These are phyloP conservation scores for Zaprionus nigranus DNA, from an alignment of 1,140 invertebrate species.

Conservation along the genomic window DNA sequence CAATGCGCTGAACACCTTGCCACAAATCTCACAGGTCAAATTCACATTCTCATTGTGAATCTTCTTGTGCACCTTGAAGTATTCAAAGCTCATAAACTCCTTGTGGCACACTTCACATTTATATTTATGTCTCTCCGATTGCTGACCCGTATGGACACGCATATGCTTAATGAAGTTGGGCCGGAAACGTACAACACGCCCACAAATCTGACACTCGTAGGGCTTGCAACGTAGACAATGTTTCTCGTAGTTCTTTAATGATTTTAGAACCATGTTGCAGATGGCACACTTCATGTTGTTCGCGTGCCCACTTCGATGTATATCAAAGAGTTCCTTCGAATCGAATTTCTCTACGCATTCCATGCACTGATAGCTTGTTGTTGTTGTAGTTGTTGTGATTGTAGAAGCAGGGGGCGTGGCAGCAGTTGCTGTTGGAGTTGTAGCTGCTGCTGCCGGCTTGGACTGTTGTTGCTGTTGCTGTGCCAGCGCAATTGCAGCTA, in stretches of 20 bases:
- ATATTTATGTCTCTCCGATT: conserved; percentile 82
- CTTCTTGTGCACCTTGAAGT: conserved; percentile 84
- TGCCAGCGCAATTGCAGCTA: conserved; percentile 29
- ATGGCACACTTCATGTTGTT: conserved; percentile 84
- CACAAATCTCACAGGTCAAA: conserved; percentile 83
- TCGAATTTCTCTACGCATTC: conserved; percentile 83
- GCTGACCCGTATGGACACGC: conserved; percentile 80
- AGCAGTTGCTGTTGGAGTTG: conserved; percentile 20
- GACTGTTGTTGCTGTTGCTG: conserved; percentile 34
- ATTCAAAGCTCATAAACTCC: conserved; percentile 83
- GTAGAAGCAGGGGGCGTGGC: background rate
- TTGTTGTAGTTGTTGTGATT: conserved; percentile 28
- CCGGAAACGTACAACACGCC: conserved; percentile 80
- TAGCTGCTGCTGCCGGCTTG: conserved; percentile 12
- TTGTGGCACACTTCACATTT: conserved; percentile 84
- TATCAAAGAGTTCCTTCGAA: conserved; percentile 79
- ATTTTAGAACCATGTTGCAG: conserved; percentile 83
- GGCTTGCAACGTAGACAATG: conserved; percentile 83
- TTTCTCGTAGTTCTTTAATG: conserved; percentile 82
- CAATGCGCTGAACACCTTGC: conserved; percentile 82
- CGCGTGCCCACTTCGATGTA: conserved; percentile 80
- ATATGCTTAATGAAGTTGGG: conserved; percentile 83
- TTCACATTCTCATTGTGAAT: conserved; percentile 84
- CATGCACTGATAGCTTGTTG: conserved; percentile 75
- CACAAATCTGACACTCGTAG: conserved; percentile 84